phyloP scores from a whole-genome alignment of 2,797 vertebrate species.

The Chelidonichthys spinosus region DNA sequence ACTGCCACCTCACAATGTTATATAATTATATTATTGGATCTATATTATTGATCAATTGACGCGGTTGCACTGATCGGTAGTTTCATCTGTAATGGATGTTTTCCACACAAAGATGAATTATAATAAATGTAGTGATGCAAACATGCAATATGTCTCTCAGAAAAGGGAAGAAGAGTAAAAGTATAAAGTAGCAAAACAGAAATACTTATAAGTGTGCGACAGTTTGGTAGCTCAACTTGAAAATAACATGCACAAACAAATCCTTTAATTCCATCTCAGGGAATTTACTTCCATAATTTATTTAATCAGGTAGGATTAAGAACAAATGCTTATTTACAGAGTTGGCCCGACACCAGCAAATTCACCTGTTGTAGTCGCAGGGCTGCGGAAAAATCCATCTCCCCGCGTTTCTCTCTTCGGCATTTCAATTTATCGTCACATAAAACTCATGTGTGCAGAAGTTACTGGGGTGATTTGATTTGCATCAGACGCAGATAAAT shows the following conservation, averaged over 20 bases:
- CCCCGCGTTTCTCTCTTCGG: slow-evolving; percentile 8
- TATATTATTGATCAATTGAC: background rate
- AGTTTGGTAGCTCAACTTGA: background rate
- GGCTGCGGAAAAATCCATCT: slow-evolving; percentile 21
- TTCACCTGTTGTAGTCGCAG: slow-evolving; percentile 57
- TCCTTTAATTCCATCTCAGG: slow-evolving; percentile 64
- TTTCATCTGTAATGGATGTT: background rate
- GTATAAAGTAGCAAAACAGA: background rate
- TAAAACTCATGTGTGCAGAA: slow-evolving; percentile 21
- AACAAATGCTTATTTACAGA: slow-evolving; percentile 70
- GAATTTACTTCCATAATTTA: slow-evolving; percentile 51
- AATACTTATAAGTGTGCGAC: background rate
- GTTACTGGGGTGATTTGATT: slow-evolving; percentile 16
- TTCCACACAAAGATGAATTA: background rate
- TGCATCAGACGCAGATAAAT: slow-evolving; percentile 19
- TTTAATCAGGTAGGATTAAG: slow-evolving; percentile 74
- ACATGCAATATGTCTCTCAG: background rate
- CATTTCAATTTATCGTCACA: slow-evolving; percentile 1
- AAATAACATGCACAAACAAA: slow-evolving; percentile 51
- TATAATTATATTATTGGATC: background rate
- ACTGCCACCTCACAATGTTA: background rate
- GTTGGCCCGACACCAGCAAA: slow-evolving; percentile 44
- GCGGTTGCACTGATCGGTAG: background rate
- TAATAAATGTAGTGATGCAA: background rate
- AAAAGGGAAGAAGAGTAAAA: background rate